Percentiles rank a stretch among this genome's conserved stretches.
These are phyloP conservation scores for Thamnophis elegans DNA, from an alignment of 2,797 vertebrate species.

Conservation along the genomic window DNA sequence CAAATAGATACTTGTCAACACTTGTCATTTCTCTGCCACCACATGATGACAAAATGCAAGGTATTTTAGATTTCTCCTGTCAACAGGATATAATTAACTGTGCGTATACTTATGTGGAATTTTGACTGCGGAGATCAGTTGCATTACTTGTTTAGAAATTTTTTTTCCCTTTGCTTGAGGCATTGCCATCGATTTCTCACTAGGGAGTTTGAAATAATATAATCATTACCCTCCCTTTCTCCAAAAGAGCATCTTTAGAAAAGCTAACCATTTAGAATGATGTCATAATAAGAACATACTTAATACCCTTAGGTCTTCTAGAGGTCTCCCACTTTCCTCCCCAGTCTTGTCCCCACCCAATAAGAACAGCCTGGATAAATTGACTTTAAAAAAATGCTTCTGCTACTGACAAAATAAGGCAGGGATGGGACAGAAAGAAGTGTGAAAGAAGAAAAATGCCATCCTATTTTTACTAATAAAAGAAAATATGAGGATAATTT, in stretches of 20 bases:
- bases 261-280: conserved; percentile 10
- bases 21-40: conserved; percentile 48
- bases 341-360: background rate
- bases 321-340: background rate
- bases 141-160: conserved; percentile 48
- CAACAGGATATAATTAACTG: conserved; percentile 56
- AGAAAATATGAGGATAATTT: background rate
- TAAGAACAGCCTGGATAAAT: background rate
- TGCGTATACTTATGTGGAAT: conserved; percentile 46
- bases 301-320: background rate
- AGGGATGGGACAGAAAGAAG: background rate
- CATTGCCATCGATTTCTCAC: conserved; percentile 42
- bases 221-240: background rate
- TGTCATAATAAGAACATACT: conserved; percentile 24
- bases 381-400: background rate
- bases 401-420: background rate
- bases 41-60: conserved; percentile 41
- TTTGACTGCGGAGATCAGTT: conserved; percentile 52
- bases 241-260: conserved; percentile 13
- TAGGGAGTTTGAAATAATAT: conserved; percentile 45
- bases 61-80: conserved; percentile 55
- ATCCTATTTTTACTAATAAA: background rate
- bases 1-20: conserved; percentile 66
- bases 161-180: conserved; percentile 39
- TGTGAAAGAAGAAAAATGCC: background rate